Evolutionary conservation across 1,140 invertebrate genomes (phyloP).

Genomic region (Pseudomyrmex flavicornis): DNA sequence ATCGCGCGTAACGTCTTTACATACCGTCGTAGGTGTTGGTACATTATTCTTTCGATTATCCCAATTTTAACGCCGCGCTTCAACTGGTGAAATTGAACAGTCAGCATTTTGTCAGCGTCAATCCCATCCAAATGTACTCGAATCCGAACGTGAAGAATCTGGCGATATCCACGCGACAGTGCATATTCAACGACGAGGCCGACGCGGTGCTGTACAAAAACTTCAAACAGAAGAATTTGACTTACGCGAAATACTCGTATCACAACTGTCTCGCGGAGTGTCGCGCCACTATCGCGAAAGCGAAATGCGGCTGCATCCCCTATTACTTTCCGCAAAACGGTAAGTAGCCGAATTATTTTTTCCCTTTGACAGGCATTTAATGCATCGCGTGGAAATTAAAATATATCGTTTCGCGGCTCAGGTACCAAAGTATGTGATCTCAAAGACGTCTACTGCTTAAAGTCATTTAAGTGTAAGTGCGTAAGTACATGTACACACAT

Average conservation of each 20-base stretch:
- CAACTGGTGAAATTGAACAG: constrained; percentile 85
- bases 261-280: constrained; percentile 88
- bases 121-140: constrained; percentile 87
- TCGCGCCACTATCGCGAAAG: constrained; percentile 81
- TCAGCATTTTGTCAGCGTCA: constrained; percentile 86
- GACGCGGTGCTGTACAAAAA: constrained; percentile 63
- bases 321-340: constrained; percentile 86
- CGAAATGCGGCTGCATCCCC: constrained; percentile 87
- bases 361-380: too few relatives aligned
- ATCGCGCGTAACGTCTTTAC: not conserved
- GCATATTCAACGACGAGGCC: constrained; percentile 86
- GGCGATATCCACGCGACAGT: constrained; percentile 83
- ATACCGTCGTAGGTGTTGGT: constrained; percentile 84
- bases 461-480: constrained; percentile 79
- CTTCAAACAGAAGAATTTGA: constrained; percentile 73
- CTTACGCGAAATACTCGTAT: constrained; percentile 85
- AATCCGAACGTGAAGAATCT: constrained; percentile 85
- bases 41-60: constrained; percentile 87
- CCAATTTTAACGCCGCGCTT: constrained; percentile 86
- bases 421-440: constrained; percentile 83
- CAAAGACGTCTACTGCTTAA: constrained; percentile 83
- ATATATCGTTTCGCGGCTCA: constrained; percentile 22
- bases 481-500: not conserved
- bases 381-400: not conserved
- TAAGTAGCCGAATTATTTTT: constrained; percentile 67